Base-by-base conservation (phyloP, 2,113 vertebrate genomes). In the Brachyistius frenatus region DNA sequence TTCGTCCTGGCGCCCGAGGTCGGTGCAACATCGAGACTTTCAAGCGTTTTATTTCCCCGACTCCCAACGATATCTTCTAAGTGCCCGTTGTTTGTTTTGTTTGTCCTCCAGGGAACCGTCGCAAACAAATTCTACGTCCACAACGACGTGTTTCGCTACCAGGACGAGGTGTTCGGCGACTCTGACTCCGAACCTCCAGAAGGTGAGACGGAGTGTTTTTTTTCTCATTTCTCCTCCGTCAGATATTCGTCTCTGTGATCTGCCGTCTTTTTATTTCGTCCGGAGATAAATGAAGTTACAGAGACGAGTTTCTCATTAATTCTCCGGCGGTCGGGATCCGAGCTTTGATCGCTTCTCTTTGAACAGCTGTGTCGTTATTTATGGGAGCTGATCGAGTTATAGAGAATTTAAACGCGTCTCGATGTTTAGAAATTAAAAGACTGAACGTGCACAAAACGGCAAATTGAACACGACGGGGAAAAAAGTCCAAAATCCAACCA, bases 81-180 rank as follows among this genome's bases (percentile, higher is more conserved):
- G 0, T 41, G 0, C 11, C 11, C n/a, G 3, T 1, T 33, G 9
- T 9, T 36, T 5, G 6, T 6, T 75, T 52, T 14, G 1, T 39
- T 5, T 7, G 1, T 32, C 16, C 44, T 55, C 0, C 69, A 99
- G 98, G 98, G 98, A 0, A 99, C 97, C 14, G 97, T 99, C 64
- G 96, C 98, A 66, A 99, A 99, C 91, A 99, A 99, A 79, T 99
- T 99, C 91, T 99, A 99, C 78, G 97, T 99, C 73, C 98, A 99
- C 90, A 99, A 99, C 0, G 98, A 99, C 50, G 97, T 99, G 87
- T 99, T 99, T 83, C 96, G 98, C 75, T 99, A 99, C 87, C 98
- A 99, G 73, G 98, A 99, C 80, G 98, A 99, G 66, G 97, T 99
- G 56, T 99, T 99, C 61, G 96, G 96, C 2, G 98, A 99, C 86